These are phyloP conservation scores for Sander lucioperca DNA, from an alignment of 2,113 vertebrate species.

Conservation along the genomic window DNA sequence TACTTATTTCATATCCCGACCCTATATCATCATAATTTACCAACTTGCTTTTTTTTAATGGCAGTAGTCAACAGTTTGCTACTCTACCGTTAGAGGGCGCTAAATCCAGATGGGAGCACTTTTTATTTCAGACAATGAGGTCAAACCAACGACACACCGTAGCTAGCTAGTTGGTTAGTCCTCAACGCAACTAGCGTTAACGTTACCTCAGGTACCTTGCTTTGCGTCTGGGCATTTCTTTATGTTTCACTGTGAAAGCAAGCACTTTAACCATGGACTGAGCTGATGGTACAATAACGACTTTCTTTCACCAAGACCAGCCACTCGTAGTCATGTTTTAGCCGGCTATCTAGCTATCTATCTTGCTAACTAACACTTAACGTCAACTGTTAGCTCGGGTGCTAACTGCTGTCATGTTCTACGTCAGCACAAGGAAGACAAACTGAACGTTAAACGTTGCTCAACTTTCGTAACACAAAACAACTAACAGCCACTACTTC, in stretches of 20 bases:
- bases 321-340: background rate
- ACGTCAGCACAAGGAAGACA: constrained; percentile 22
- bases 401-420: constrained; percentile 33
- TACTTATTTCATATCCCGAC: too few species aligned
- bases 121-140: constrained; percentile 6
- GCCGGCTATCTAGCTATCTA: background rate
- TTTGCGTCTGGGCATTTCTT: background rate
- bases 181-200: background rate
- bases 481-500: background rate
- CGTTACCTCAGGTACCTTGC: background rate
- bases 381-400: background rate
- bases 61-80: too few species aligned
- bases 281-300: background rate
- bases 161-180: background rate
- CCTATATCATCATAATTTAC: too few species aligned
- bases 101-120: background rate
- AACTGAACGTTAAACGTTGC: background rate
- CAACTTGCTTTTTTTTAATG: too few species aligned
- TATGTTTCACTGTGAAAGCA: background rate
- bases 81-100: constrained; percentile 34
- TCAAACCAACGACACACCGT: constrained; percentile 17
- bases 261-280: background rate
- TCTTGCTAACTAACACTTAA: background rate
- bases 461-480: background rate
- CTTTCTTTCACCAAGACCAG: rapidly evolving